Percentiles rank a stretch among this genome's conserved stretches.
Conservation (phyloP, 1,140 invertebrate species). For the Bombus sibiricus region DNA sequence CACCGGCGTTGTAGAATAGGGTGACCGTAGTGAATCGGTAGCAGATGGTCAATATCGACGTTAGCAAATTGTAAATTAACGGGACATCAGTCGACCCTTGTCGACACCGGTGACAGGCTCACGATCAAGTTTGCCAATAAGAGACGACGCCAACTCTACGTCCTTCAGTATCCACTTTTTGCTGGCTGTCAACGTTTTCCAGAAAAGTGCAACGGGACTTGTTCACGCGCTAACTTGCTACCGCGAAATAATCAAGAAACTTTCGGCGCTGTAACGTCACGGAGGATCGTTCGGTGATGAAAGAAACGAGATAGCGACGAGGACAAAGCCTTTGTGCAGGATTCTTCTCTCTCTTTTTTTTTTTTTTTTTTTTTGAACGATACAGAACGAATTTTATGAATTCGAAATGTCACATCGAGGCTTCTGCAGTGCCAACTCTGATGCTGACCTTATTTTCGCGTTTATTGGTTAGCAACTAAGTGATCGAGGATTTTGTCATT, state of each 20-base stretch:
- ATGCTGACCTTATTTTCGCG: fast-evolving
- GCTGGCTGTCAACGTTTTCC: neutral
- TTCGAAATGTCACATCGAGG: too few species aligned
- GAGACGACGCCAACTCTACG: slow-evolving; percentile 67
- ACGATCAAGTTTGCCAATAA: slow-evolving; percentile 78
- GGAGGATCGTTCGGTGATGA: fast-evolving
- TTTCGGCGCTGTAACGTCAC: neutral
- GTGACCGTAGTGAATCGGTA: slow-evolving; percentile 54
- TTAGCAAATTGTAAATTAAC: slow-evolving; percentile 77
- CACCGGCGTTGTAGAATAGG: slow-evolving; percentile 38
- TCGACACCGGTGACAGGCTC: slow-evolving; percentile 8
- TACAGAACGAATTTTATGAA: too few species aligned
- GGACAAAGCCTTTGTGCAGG: too few species aligned
- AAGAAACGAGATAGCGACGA: too few species aligned
- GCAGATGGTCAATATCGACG: slow-evolving; percentile 69
- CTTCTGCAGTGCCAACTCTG: too few species aligned
- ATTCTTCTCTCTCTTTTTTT: too few species aligned
- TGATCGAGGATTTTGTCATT: too few species aligned
- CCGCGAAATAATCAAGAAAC: slow-evolving; percentile 51
- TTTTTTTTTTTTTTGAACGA: too few species aligned
- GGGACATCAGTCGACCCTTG: slow-evolving; percentile 58
- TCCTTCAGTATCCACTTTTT: slow-evolving; percentile 10
- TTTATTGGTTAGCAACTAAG: too few species aligned
- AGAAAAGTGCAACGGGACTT: neutral
- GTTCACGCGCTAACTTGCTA: neutral